phyloP scores from a whole-genome alignment of 2,113 vertebrate genomes.

The Rhagologus leucostigma region DNA sequence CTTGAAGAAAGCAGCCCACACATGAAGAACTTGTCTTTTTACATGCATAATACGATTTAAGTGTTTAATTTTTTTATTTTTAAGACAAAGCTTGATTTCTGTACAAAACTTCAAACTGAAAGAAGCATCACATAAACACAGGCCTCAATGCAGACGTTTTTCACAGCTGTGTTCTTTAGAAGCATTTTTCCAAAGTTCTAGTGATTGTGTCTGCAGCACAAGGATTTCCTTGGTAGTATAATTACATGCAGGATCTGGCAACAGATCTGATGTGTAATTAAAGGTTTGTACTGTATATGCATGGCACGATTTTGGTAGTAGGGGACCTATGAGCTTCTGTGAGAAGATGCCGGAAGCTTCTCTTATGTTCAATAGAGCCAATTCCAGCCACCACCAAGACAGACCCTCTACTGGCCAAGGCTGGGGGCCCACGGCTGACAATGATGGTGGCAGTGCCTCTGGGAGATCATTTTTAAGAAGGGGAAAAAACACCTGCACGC shows the following conservation, averaged over 20 bases:
- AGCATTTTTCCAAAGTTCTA: not conserved
- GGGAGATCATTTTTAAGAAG: not conserved
- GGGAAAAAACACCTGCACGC: not conserved
- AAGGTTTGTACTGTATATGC: not conserved
- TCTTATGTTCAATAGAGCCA: rapidly evolving
- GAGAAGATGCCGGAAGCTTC: not conserved
- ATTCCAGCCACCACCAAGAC: not conserved
- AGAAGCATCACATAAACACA: not conserved
- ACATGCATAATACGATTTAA: not conserved
- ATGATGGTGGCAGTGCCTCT: rapidly evolving
- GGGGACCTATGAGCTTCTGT: not conserved
- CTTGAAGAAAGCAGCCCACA: slow-evolving; percentile 15
- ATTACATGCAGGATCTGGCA: not conserved
- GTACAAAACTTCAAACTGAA: not conserved
- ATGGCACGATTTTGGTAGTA: not conserved
- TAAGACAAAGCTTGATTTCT: not conserved
- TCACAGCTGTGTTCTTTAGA: not conserved
- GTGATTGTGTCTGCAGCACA: not conserved
- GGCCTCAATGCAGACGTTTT: not conserved
- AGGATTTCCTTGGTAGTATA: not conserved
- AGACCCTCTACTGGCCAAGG: rapidly evolving
- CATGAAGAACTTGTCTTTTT: not conserved
- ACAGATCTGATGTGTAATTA: not conserved
- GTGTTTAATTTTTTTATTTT: not conserved
- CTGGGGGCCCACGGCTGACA: not conserved